Conservation (phyloP, 2,113 vertebrate genomes). For the Ardeotis arabs region DNA sequence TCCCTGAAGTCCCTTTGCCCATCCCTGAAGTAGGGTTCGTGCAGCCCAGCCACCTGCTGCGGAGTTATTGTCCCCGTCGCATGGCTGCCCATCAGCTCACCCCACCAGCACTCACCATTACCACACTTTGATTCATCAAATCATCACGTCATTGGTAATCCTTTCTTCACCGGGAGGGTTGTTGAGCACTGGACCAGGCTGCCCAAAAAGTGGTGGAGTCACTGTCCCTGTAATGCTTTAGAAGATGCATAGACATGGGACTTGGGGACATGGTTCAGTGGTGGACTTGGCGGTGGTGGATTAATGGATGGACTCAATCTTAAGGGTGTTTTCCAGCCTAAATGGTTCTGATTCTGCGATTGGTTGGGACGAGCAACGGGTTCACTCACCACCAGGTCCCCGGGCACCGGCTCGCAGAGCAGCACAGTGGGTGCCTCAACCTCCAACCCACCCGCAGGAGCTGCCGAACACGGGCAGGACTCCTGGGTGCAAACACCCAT, state of each 20-base stretch:
- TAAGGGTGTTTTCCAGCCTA: neutral
- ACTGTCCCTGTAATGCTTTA: neutral
- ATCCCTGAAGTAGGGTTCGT: neutral
- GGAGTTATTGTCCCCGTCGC: fast-evolving
- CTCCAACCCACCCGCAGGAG: neutral
- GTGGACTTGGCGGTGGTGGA: neutral
- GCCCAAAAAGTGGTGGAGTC: neutral
- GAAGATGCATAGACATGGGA: fast-evolving
- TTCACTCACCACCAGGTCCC: neutral
- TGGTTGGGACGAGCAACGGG: fast-evolving
- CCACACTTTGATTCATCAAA: neutral
- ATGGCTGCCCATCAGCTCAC: neutral
- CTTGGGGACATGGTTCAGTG: neutral
- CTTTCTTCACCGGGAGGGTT: neutral
- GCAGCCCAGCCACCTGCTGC: neutral
- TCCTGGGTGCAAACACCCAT: neutral
- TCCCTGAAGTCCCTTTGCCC: neutral
- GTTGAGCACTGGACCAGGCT: neutral
- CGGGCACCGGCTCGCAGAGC: fast-evolving
- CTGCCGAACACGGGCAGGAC: neutral
- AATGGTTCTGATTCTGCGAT: neutral
- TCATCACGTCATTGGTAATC: neutral
- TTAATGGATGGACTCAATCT: fast-evolving
- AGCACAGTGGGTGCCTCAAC: too few species aligned
- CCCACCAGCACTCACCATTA: neutral